phyloP scores from a whole-genome alignment of 2,888 invertebrate genomes.

The Ichneumon xanthorius region DNA sequence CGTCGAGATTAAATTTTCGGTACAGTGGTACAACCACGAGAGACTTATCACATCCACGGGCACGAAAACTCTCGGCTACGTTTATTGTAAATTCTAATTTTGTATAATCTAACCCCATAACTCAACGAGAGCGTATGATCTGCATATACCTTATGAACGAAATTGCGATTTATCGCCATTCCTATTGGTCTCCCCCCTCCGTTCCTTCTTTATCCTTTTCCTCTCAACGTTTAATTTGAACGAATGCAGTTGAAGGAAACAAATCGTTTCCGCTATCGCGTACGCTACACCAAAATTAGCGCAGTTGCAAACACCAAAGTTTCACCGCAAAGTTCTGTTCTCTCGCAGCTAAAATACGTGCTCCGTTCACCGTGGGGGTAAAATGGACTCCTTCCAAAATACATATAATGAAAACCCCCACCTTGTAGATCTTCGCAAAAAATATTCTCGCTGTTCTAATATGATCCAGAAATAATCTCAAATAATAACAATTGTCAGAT shows the following conservation, averaged over 20 bases:
- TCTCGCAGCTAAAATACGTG: too few species aligned
- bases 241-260: too few species aligned
- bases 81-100: slow-evolving; percentile 19
- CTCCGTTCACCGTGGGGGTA: too few species aligned
- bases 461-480: not conserved
- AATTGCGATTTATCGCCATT: slow-evolving; percentile 1
- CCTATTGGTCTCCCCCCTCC: not conserved
- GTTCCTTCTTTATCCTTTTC: not conserved
- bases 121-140: not conserved
- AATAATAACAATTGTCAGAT: too few species aligned
- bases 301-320: not conserved
- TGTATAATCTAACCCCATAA: slow-evolving; percentile 5
- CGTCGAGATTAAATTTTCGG: slow-evolving; percentile 18
- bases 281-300: not conserved
- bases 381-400: not conserved
- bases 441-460: not conserved
- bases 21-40: not conserved
- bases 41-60: not conserved
- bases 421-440: too few species aligned
- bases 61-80: not conserved
- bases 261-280: not conserved
- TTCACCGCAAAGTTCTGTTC: too few species aligned
- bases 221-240: not conserved
- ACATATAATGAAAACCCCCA: too few species aligned
- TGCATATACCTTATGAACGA: not conserved